These are phyloP conservation scores for Siderastrea siderea DNA, from an alignment of 92 coral and sea anemone genomes.

Conservation along the genomic window DNA sequence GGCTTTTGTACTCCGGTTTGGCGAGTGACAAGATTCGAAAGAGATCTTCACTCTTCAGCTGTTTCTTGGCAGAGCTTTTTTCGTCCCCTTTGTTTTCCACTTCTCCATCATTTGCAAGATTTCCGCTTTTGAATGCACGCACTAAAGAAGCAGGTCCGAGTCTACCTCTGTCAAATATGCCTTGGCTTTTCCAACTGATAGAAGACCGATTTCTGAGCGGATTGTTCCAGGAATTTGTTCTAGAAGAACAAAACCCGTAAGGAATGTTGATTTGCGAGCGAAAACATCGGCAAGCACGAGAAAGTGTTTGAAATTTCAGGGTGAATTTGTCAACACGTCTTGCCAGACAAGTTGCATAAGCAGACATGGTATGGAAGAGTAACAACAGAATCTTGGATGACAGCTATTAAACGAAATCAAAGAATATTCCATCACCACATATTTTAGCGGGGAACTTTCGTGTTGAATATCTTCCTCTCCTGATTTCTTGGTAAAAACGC, in stretches of 20 bases:
- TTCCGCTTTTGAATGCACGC: constrained; percentile 1
- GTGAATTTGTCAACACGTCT: background rate
- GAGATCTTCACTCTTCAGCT: constrained; percentile 62
- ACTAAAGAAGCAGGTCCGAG: no score
- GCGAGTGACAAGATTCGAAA: constrained; percentile 75
- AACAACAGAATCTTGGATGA: background rate
- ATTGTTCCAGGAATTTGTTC: background rate
- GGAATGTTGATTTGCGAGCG: background rate
- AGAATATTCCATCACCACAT: constrained; percentile 34
- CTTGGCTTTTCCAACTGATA: background rate
- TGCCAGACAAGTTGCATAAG: constrained; percentile 3
- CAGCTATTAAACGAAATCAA: background rate
- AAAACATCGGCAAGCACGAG: background rate
- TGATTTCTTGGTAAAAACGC: background rate
- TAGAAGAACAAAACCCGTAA: background rate
- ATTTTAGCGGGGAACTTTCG: background rate
- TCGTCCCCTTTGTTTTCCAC: background rate
- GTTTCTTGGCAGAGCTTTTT: constrained; percentile 12
- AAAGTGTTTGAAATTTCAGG: background rate
- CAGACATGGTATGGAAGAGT: constrained; percentile 8
- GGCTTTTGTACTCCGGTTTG: constrained; percentile 74
- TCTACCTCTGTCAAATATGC: background rate
- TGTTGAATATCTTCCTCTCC: background rate
- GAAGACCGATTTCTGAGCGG: background rate
- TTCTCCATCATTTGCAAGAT: background rate